Base-by-base conservation (phyloP, 35 echinoderm and acorn worm species). In the Ptychodera flava region DNA sequence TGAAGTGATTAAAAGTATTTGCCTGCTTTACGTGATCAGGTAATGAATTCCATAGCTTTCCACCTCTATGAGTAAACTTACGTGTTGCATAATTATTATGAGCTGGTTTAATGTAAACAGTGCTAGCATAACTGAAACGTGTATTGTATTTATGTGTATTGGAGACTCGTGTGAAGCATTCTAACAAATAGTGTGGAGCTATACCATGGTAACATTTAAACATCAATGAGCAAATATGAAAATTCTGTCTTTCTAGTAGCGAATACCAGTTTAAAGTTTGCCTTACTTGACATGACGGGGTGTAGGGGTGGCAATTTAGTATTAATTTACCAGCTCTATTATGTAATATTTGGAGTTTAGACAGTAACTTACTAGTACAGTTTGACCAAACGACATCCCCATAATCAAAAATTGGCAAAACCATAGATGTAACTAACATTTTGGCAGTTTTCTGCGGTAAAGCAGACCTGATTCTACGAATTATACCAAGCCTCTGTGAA, bases 301-400 rank as follows among this genome's bases (percentile, higher is more conserved):
- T 64, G 6, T 64, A 22, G 6, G 45, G 45, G 45, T 64, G 45
- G 45, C 45, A 64, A 64, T 64, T 64, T 64, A 64, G 45, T 6
- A 64, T 22, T 64, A 64, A 6, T 22, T 64, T 64, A 6, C 45
- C 45, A 12, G 45, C 45, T 22, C 45, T 64, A 22, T 64, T 64
- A 12, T 64, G 45, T 64, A 64, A 22, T 12, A 22, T 64, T 64
- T 64, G 45, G 6, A 64, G 22, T 64, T 64, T 64, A 64, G 45
- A 64, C 6, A 64, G 6, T 64, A 64, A 22, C 45, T 64, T 64
- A 64, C 22, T 64, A 77, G 38, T 37, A 34, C 85, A 86, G 33
- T 86, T 86, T 15, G 85, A 86, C 85, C 85, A 86, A 22, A 86
- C 53, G 64, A 33, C 28, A 77, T 45, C 33, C 28, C 83, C 15